A percentile compares a stretch with the other conserved stretches of the same genome.
phyloP scores from a whole-genome alignment of 2,888 invertebrate genomes.

The Eucera pruinosa region DNA sequence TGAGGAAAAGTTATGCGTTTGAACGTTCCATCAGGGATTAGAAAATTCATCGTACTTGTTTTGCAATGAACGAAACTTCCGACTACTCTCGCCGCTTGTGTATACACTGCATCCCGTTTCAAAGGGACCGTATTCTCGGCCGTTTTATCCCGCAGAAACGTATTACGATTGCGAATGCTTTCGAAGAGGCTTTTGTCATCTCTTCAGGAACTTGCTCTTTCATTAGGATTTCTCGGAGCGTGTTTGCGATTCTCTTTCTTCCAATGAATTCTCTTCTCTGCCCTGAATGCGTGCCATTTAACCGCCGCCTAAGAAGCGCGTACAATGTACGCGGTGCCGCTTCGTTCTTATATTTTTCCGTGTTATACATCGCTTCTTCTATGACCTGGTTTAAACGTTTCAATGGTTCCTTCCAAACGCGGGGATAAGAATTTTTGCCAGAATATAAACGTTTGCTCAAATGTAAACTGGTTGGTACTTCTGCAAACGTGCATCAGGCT shows the following conservation, averaged over 20 bases:
- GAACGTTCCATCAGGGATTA: neutral
- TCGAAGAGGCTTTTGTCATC: slow-evolving; percentile 49
- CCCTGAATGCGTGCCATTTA: slow-evolving; percentile 51
- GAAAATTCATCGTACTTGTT: slow-evolving; percentile 14
- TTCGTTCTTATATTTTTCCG: slow-evolving; percentile 34
- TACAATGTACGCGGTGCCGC: slow-evolving; percentile 28
- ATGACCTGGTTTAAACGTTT: slow-evolving; percentile 10
- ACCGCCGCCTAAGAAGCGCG: slow-evolving; percentile 34
- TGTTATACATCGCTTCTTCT: slow-evolving; percentile 8
- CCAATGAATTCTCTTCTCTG: slow-evolving; percentile 37
- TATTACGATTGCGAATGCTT: slow-evolving; percentile 50
- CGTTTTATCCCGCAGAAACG: slow-evolving; percentile 46
- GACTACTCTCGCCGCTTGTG: slow-evolving; percentile 23
- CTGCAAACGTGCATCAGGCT: neutral
- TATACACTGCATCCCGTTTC: slow-evolving; percentile 36
- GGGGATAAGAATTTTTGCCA: neutral
- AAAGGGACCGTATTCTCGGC: slow-evolving; percentile 40
- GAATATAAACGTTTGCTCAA: neutral
- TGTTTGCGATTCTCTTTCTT: slow-evolving; percentile 56
- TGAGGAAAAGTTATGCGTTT: no score
- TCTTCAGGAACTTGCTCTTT: slow-evolving; percentile 45
- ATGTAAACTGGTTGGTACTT: neutral
- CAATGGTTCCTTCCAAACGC: neutral
- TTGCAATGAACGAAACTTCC: slow-evolving; percentile 6
- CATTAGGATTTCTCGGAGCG: slow-evolving; percentile 55